Percentiles rank a stretch among this genome's conserved stretches.
phyloP scores from a whole-genome alignment of 2,888 invertebrate species.

The Megaustenia siamemsis region DNA sequence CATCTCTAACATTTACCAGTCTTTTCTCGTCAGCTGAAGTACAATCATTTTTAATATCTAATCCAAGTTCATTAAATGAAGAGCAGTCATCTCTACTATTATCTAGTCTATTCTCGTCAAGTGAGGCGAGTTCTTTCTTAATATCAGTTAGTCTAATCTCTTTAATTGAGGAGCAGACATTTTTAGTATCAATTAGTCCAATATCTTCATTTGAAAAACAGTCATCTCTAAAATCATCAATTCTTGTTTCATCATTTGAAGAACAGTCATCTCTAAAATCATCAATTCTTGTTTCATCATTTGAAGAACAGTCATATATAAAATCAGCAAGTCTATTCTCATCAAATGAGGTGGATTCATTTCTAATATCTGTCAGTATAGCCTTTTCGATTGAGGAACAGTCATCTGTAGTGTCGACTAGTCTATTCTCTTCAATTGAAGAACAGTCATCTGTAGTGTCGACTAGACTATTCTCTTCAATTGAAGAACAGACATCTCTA shows the following conservation, averaged over 20 bases:
- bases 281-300: not conserved
- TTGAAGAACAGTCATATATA: not conserved
- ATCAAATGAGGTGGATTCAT: not conserved
- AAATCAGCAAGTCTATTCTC: not conserved
- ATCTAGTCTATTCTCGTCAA: too few relatives aligned
- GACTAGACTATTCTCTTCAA: not conserved
- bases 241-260: not conserved
- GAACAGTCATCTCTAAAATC: not conserved
- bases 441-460: not conserved
- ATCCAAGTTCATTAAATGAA: not conserved
- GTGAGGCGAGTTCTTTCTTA: too few relatives aligned
- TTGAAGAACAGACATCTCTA: not conserved
- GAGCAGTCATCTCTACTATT: not conserved
- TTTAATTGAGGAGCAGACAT: too few relatives aligned
- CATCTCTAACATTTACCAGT: not conserved
- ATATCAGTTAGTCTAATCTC: too few relatives aligned
- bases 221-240: too few relatives aligned
- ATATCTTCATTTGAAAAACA: too few relatives aligned
- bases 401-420: too few relatives aligned
- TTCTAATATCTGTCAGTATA: not conserved
- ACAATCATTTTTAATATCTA: not conserved
- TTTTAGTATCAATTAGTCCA: too few relatives aligned
- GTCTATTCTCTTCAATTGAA: too few relatives aligned
- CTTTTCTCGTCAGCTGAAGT: not conserved
- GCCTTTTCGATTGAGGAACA: not conserved